phyloP scores from a whole-genome alignment of 2,888 invertebrate genomes.

The Acanthosoma haemorrhoidale region DNA sequence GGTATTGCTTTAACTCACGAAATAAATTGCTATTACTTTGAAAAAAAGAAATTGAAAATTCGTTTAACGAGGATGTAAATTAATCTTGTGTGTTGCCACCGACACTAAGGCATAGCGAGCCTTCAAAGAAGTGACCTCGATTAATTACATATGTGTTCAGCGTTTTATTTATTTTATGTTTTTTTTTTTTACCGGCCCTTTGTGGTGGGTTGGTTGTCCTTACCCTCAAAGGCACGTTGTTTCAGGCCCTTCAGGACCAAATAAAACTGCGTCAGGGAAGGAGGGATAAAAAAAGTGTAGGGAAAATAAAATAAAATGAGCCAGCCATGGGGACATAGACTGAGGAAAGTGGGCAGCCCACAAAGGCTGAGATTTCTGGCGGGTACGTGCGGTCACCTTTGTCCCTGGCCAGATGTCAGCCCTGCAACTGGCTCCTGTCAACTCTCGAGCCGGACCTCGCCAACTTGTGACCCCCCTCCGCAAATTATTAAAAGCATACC shows the following conservation, averaged over 20 bases:
- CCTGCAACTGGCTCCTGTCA: neutral
- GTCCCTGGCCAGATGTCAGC: neutral
- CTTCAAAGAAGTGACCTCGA: neutral
- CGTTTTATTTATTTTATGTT: conserved; percentile 1
- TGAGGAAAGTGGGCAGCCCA: neutral
- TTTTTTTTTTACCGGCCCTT: neutral
- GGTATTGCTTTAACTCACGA: too few relatives aligned
- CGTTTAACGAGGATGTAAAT: too few relatives aligned
- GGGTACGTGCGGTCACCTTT: neutral
- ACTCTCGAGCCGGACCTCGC: neutral
- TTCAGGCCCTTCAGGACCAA: neutral
- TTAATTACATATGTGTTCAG: neutral
- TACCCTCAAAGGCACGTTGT: neutral
- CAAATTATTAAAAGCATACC: conserved; percentile 1
- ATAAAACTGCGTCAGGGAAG: neutral
- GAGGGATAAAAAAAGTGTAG: neutral
- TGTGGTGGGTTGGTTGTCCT: neutral
- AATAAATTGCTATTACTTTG: too few relatives aligned
- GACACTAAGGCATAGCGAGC: neutral
- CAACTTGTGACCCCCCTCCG: neutral
- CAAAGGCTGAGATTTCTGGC: neutral
- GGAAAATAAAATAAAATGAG: neutral
- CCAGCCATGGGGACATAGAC: neutral
- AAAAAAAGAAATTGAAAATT: too few relatives aligned
- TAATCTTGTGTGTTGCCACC: too few relatives aligned